phyloP scores from a whole-genome alignment of 2,888 invertebrate genomes.

The Zygothrica quintamaculata region DNA sequence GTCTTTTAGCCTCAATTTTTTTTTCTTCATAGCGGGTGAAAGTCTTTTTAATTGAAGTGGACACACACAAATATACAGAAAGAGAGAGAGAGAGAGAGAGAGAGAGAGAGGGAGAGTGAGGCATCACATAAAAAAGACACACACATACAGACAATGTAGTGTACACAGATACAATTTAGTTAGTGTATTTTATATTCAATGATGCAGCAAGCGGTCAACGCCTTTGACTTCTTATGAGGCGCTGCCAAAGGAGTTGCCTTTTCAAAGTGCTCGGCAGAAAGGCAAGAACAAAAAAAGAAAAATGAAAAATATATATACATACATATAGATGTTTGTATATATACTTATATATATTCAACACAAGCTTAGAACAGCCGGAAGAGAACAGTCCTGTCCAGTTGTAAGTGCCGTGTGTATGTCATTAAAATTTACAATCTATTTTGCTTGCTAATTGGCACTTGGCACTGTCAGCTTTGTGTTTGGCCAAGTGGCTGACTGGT shows the following conservation, averaged over 20 bases:
- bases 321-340: too few relatives aligned
- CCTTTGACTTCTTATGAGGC: conserved; percentile 69
- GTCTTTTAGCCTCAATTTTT: conserved; percentile 55
- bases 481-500: conserved; percentile 17
- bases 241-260: conserved; percentile 48
- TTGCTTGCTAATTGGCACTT: conserved; percentile 79
- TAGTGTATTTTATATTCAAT: conserved; percentile 72
- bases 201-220: conserved; percentile 76
- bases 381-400: conserved; percentile 27
- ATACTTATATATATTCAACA: conserved; percentile 26
- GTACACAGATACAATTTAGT: conserved; percentile 39
- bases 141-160: too few relatives aligned
- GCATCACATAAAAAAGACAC: too few relatives aligned
- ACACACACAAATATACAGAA: conserved; percentile 44
- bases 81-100: too few relatives aligned
- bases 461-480: conserved; percentile 58
- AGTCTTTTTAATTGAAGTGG: conserved; percentile 84
- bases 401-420: conserved; percentile 64
- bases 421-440: conserved; percentile 80
- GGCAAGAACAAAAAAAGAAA: conserved; percentile 14
- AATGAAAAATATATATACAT: too few relatives aligned
- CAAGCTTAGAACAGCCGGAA: conserved; percentile 30
- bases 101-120: too few relatives aligned
- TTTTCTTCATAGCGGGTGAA: conserved; percentile 71
- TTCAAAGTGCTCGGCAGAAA: conserved; percentile 25